phyloP scores from a whole-genome alignment of 2,888 invertebrate species.

The Sepiola atlantica region DNA sequence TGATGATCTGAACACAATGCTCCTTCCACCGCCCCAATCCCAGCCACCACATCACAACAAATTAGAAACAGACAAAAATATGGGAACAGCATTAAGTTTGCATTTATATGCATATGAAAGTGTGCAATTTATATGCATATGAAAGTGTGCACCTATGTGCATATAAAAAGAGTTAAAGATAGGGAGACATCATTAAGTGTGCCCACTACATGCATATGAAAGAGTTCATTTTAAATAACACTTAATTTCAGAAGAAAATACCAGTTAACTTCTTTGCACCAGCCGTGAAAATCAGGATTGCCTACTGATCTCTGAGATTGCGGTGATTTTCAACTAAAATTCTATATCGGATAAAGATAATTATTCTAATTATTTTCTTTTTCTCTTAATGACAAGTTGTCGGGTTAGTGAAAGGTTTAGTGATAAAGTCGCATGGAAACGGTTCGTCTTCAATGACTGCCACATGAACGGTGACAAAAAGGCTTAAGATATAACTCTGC shows the following conservation, averaged over 20 bases:
- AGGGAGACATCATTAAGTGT: too few relatives aligned
- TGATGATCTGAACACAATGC: background rate
- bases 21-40: background rate
- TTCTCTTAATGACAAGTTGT: background rate
- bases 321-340: too few relatives aligned
- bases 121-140: background rate
- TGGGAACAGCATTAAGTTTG: background rate
- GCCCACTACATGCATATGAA: too few relatives aligned
- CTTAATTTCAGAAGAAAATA: background rate
- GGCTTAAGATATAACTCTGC: background rate
- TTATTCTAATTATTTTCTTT: too few relatives aligned
- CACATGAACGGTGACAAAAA: background rate
- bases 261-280: conserved; percentile 15
- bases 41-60: background rate
- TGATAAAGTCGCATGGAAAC: background rate
- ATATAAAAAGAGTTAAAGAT: too few relatives aligned
- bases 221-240: background rate
- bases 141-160: background rate
- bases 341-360: too few relatives aligned
- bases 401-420: background rate
- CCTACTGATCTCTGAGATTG: background rate
- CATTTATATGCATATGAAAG: background rate
- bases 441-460: background rate
- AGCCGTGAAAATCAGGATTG: background rate
- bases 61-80: background rate